Evolutionary conservation across 2,113 vertebrate species (phyloP), one percentile per base, ranked within the genome.

Genomic region (Corvus moneduloides): DNA sequence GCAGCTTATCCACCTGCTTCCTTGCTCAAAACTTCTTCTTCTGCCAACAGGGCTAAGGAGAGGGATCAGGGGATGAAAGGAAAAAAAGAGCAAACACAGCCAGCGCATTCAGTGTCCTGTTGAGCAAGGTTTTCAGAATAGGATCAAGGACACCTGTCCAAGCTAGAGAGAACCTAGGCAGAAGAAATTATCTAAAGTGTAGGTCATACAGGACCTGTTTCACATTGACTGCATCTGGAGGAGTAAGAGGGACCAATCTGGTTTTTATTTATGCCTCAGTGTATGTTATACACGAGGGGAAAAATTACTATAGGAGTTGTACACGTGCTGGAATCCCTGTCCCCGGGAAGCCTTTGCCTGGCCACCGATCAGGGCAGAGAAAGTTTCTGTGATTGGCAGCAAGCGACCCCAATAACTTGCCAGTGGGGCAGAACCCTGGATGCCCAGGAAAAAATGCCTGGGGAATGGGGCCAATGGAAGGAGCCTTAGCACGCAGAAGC

Each of bases 341-440:
- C 44, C 28, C 13, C 7, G 3, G 16, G 13, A 6, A 21, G 13
- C 7, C 46, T 77, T 51, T 16, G 49, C 21, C 6, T 12, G 28
- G 39, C 18, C 33, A 24, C 13, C 1, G 1, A 33, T 10, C 1
- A 19, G 7, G 13, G 16, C 16, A 62, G 22, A 39, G 12, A 32
- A 62, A 62, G 32, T 13, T 32, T 77, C n/a, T 3, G 6, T 26
- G 27, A 16, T 3, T 33, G 26, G 9, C 27, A 24, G 24, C 52
- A 74, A 21, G 41, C 0, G 2, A 58, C 6, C 10, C 27, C 10
- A 10, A 10, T 2, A 7, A 16, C 32, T n/a, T n/a, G 23, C 24
- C 10, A 9, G 23, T 35, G 24, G 32, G 13, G 23, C 52, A 44
- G 71, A 74, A 12, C 32, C 32, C 18, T 5, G 17, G 9, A 35